These are phyloP conservation scores for Mythimna pallens DNA, from an alignment of 2,888 invertebrate species.

Conservation along the genomic window DNA sequence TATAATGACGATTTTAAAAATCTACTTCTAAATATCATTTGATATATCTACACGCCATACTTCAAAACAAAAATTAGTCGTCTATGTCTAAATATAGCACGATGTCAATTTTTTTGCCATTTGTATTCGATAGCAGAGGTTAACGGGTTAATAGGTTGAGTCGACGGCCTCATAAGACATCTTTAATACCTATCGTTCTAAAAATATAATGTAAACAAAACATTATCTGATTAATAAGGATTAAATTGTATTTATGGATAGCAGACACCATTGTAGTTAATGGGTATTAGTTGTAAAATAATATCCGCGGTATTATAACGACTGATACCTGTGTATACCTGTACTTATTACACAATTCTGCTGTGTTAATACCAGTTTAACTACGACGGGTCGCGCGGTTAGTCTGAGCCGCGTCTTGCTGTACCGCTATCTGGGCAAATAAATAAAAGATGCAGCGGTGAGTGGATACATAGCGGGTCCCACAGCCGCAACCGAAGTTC, in stretches of 20 bases:
- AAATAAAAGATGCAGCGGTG: slow-evolving; percentile 89
- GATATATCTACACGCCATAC: background rate
- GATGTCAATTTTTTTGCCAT: slow-evolving; percentile 20
- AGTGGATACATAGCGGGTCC: slow-evolving; percentile 84
- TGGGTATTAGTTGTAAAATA: slow-evolving; percentile 22
- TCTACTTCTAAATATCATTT: slow-evolving; percentile 8
- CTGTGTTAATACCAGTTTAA: slow-evolving; percentile 85
- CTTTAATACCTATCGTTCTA: slow-evolving; percentile 36
- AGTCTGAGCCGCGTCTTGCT: slow-evolving; percentile 75
- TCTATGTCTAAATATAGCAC: slow-evolving; percentile 13
- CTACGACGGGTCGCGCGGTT: slow-evolving; percentile 78
- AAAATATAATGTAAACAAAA: slow-evolving; percentile 47
- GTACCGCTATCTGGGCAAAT: slow-evolving; percentile 89
- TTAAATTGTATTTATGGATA: slow-evolving; percentile 1
- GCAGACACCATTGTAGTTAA: background rate
- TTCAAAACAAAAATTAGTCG: background rate
- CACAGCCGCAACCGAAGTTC: slow-evolving; percentile 76
- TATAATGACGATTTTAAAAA: too few species aligned
- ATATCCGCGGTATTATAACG: slow-evolving; percentile 39
- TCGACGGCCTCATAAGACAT: slow-evolving; percentile 42
- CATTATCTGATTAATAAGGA: slow-evolving; percentile 5
- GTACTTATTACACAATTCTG: slow-evolving; percentile 77
- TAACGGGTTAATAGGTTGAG: slow-evolving; percentile 60
- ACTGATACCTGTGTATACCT: slow-evolving; percentile 47
- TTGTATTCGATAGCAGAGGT: slow-evolving; percentile 46